Evolutionary conservation across 1,140 invertebrate genomes (phyloP), one percentile per base, ranked within the genome.

Genomic region (Idris sp.): DNA sequence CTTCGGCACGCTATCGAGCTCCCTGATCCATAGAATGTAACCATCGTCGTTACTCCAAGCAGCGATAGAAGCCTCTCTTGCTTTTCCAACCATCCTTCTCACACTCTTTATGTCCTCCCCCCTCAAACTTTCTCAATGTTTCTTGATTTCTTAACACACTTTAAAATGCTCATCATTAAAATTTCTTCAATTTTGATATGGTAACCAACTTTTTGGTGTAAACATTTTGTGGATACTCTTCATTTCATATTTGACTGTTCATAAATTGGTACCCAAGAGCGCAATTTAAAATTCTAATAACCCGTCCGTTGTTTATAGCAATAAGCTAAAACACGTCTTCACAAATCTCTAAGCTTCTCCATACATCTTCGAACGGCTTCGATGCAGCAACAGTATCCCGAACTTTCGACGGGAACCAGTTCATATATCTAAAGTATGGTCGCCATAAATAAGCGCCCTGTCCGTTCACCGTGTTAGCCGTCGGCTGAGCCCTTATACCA

Each of bases 1-100:
- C 85, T 87, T 87, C 84, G 84, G 85, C 86, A 87, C 85, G 86
- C 86, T 87, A 87, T 87, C 86, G 83, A 87, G 83, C 81, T 86
- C 86, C 83, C 83, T 87, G 85, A 87, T 87, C 86, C 86, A 79
- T 86, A 84, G 74, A 76, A 76, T 72, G 74, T 76, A 74, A 69
- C 59, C 68, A 67, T 72, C 76, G 72, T 74, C 72, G 72, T 68
- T 74, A 65, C 72, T 68, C 54, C 48, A 43, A 58, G 58, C n/a
- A 64, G 59, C 59, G 69, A 59, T 59, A 74, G n/a, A 68, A 44
- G 31, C 26, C 40, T 38, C 28, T 79, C 81, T 75, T 79, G 54
- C 65, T 69, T 69, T 51, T 80, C 79, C 77, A 76, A 54, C 80
- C 77, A 31, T 80, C 79, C 77, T 71, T 41, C 15, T 53, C 38